These are phyloP conservation scores for Scotopteryx bipunctaria DNA, from an alignment of 2,888 invertebrate species.

Conservation along the genomic window DNA sequence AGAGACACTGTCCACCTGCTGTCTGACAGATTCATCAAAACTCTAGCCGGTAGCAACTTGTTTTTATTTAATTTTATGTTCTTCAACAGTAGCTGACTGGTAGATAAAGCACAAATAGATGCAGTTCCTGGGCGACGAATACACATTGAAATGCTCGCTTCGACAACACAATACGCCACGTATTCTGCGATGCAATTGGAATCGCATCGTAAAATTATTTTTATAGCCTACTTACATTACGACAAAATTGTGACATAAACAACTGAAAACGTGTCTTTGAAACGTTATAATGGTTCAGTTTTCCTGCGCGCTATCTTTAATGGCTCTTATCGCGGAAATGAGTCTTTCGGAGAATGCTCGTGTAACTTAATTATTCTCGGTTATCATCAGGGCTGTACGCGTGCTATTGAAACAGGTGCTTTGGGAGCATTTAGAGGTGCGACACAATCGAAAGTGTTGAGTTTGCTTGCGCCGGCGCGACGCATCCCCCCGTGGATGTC, in stretches of 20 bases:
- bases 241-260: slow-evolving; percentile 30
- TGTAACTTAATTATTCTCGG: slow-evolving; percentile 18
- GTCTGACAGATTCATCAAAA: slow-evolving; percentile 26
- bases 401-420: slow-evolving; percentile 16
- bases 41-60: background rate
- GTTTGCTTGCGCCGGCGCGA: slow-evolving; percentile 64
- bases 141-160: background rate
- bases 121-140: slow-evolving; percentile 3
- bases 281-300: slow-evolving; percentile 32
- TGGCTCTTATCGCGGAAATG: slow-evolving; percentile 35
- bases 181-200: slow-evolving; percentile 25
- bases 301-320: slow-evolving; percentile 36
- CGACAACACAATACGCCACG: background rate
- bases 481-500: slow-evolving; percentile 47
- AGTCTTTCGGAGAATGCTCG: slow-evolving; percentile 26
- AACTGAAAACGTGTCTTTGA: slow-evolving; percentile 33
- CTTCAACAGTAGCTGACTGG: background rate
- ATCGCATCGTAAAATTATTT: slow-evolving; percentile 34
- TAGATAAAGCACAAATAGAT: background rate
- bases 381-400: slow-evolving; percentile 14
- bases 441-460: slow-evolving; percentile 71
- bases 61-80: slow-evolving; percentile 3
- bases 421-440: slow-evolving; percentile 7
- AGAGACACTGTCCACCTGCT: slow-evolving; percentile 24
- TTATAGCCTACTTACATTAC: slow-evolving; percentile 33